phyloP scores from a whole-genome alignment of 1,140 invertebrate species.

The Tribolium castaneum region DNA sequence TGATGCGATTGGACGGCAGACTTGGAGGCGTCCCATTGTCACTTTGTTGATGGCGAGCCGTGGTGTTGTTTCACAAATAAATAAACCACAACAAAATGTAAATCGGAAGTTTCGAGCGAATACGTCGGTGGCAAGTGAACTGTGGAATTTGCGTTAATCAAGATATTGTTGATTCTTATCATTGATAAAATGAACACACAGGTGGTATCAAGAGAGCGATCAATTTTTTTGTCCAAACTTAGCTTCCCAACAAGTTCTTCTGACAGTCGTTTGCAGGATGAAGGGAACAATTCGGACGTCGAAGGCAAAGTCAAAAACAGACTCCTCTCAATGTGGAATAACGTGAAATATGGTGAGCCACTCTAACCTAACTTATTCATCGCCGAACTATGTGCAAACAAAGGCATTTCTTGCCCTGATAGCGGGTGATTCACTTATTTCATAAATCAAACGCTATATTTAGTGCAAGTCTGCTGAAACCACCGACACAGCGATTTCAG shows the following conservation, averaged over 20 bases:
- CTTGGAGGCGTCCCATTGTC: background rate
- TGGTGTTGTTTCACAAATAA: background rate
- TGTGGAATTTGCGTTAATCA: background rate
- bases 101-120: background rate
- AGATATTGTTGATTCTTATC: slow-evolving; percentile 22
- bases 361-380: background rate
- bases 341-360: slow-evolving; percentile 83
- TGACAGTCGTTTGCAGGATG: slow-evolving; percentile 58
- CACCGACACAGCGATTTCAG: background rate
- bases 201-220: slow-evolving; percentile 49
- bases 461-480: background rate
- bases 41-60: background rate
- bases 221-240: slow-evolving; percentile 51
- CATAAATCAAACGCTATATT: too few species aligned
- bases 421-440: background rate
- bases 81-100: slow-evolving; percentile 8
- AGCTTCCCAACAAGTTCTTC: slow-evolving; percentile 48
- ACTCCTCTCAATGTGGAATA: slow-evolving; percentile 88
- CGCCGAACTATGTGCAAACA: background rate
- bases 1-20: background rate
- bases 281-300: slow-evolving; percentile 65
- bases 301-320: slow-evolving; percentile 85
- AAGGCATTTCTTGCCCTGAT: background rate
- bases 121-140: background rate
- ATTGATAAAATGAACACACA: slow-evolving; percentile 52